Conservation (phyloP, 2,797 vertebrate genomes). For the Melanotaenia pygmaea region DNA sequence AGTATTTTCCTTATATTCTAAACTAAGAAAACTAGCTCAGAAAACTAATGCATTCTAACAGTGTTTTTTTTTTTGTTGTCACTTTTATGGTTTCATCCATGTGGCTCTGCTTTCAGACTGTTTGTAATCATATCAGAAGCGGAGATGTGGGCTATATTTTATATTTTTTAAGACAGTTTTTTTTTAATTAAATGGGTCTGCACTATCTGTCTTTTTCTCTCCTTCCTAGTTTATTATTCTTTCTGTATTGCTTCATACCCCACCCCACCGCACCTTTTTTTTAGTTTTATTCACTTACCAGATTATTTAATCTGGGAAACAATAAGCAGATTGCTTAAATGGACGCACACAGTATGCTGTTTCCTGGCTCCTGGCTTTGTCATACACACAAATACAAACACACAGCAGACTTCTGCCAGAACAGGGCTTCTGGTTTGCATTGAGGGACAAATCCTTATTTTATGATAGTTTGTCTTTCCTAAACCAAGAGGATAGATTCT, state of each 20-base stretch:
- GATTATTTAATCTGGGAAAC: conserved; percentile 37
- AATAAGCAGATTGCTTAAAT: conserved; percentile 2
- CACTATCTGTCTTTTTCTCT: conserved; percentile 1
- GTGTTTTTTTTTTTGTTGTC: conserved; percentile 19
- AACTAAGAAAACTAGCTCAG: too few relatives aligned
- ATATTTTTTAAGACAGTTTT: not conserved
- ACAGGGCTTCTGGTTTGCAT: conserved; percentile 66
- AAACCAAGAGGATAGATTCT: conserved; percentile 43
- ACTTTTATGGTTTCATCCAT: conserved; percentile 23
- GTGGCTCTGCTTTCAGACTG: conserved; percentile 17
- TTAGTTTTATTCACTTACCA: conserved; percentile 15
- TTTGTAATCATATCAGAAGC: conserved; percentile 8
- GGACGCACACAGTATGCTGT: conserved; percentile 22
- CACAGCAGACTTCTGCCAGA: conserved; percentile 22
- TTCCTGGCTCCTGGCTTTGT: conserved; percentile 1
- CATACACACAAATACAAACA: conserved; percentile 15
- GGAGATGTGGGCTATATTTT: not conserved
- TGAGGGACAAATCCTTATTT: conserved; percentile 66
- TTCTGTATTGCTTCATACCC: not conserved
- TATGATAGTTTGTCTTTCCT: conserved; percentile 72
- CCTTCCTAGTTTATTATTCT: not conserved
- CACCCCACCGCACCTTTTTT: not conserved
- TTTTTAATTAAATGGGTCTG: conserved; percentile 3
- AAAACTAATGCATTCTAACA: not conserved
- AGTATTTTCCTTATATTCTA: not conserved